Evolutionary conservation across 2,888 invertebrate species (phyloP), one percentile per base, ranked within the genome.

Genomic region (Tiphia femorata): DNA sequence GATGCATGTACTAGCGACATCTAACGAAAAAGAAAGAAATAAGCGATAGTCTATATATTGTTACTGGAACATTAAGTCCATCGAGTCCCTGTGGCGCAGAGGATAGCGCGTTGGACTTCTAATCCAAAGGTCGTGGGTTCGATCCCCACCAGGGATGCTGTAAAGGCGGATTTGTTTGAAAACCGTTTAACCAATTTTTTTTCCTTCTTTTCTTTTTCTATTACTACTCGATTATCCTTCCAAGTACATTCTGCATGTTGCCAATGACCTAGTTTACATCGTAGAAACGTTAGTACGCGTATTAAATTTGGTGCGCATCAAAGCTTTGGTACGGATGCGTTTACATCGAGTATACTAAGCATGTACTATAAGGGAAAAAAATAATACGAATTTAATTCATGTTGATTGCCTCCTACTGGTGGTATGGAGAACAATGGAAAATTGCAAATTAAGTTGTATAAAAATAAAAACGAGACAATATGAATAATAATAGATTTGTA

Each of bases 101-200:
- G 81, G 81, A 81, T 81, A 81, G 81, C 81, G 81, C 81, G 81
- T 81, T 81, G 81, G 81, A 81, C 81, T 81, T 81, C 80, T 81
- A 81, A 81, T 81, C 81, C 81, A 81, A 81, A 81, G 81, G 81
- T 81, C 81, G 81, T 81, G 81, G 81, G 81, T 81, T 81, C 81
- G 80, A 81, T 81, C 81, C 81, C 81, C 81, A 81, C 81, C 79
- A 81, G 81, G 81, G 81, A 81, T 81, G 81, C 52, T 44, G 16
- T 3, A 6, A n/a, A 25, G 10, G 14, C 37, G 27, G 10, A 25
- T 35, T 25, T 12, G n/a, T 27, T 37, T 1, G 7, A 33, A 40
- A 37, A 16, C 53, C 46, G 33, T 52, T 46, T 40, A 37, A 23
- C 17, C 2, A 17, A 30, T 40, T 23, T 50, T 49, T 58, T 55